Percentiles rank a stretch among this genome's conserved stretches.
Evolutionary conservation across 92 coral and sea anemone genomes (phyloP).

Genomic region (Parazoanthus atlanticus): DNA sequence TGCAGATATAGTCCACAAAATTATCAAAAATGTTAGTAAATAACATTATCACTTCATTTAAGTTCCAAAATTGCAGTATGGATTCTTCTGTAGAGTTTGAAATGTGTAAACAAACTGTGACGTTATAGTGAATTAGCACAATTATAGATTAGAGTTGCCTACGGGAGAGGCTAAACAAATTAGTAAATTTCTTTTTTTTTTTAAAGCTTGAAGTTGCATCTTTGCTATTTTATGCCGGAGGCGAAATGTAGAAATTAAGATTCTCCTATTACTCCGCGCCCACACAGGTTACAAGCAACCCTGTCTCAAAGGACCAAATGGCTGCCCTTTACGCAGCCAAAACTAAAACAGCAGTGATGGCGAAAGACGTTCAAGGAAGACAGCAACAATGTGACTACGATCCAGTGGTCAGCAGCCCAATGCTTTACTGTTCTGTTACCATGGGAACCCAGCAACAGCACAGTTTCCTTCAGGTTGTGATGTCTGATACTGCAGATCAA

Average conservation of each 20-base stretch:
- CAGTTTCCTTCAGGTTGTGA: neutral
- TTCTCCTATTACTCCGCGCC: neutral
- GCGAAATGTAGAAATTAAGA: neutral
- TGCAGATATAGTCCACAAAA: too few species aligned
- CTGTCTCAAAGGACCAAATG: neutral
- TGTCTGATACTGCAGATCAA: constrained; percentile 16
- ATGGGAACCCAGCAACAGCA: neutral
- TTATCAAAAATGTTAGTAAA: too few species aligned
- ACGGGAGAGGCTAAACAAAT: too few species aligned
- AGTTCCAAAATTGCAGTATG: too few species aligned
- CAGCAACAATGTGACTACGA: neutral
- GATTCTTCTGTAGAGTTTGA: too few species aligned
- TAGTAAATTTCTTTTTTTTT: too few species aligned
- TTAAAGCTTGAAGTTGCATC: too few species aligned
- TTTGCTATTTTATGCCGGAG: neutral
- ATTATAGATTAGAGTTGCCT: too few species aligned
- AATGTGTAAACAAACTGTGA: too few species aligned
- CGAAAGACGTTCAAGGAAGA: neutral
- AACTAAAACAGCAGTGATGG: neutral
- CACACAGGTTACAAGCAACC: neutral
- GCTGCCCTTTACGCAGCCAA: neutral
- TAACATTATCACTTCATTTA: too few species aligned
- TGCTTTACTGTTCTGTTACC: neutral
- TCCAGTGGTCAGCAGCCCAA: neutral
- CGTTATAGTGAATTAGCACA: too few species aligned